Base-by-base conservation (phyloP, 2,113 vertebrate species). In the Triplophysa tibetana region DNA sequence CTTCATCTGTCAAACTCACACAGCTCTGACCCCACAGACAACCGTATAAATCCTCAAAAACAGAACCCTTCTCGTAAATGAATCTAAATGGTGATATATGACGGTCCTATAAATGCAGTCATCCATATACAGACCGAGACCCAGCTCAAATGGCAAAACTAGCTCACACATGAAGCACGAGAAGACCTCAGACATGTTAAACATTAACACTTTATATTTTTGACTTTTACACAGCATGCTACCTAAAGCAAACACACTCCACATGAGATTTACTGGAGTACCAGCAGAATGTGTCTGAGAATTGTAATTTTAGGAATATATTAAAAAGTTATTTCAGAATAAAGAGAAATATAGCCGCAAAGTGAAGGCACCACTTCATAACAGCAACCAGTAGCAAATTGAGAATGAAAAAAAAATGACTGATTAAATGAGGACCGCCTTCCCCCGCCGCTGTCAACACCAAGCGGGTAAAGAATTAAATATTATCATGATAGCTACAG, bases 121-220 rank as follows among this genome's bases (percentile, higher is more conserved):
- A 63, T 48, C 48, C 29, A 77, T 7, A 62, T 29, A 61, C 56
- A 62, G 11, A 52, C 52, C 11, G 0, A 33, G 23, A 41, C 9
- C 4, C 12, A 75, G 38, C 13, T 48, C 4, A 75, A 29, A 61
- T 75, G 60, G 26, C 89, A 89, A 83, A 84, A 83, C 80, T 85
- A 87, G 84, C 74, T 80, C 79, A 84, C 84, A 85, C 76, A 80
- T 70, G 61, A 70, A 77, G 29, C 52, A 41, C 48, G 26, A 8
- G 29, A 54, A 23, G 33, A 41, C 70, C 75, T 70, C 82, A 8
- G 79, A 82, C 12, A 45, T 19, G 75, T 88, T 89, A 78, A 90
- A 89, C 82, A 90, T 89, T 91, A 90, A 90, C 87, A 70, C 76
- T 65, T 60, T 64, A 63, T 80, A 78, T 85, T 82, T 88, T 64